Conservation (phyloP, 2,113 vertebrate genomes). For the Apeltes quadracus region DNA sequence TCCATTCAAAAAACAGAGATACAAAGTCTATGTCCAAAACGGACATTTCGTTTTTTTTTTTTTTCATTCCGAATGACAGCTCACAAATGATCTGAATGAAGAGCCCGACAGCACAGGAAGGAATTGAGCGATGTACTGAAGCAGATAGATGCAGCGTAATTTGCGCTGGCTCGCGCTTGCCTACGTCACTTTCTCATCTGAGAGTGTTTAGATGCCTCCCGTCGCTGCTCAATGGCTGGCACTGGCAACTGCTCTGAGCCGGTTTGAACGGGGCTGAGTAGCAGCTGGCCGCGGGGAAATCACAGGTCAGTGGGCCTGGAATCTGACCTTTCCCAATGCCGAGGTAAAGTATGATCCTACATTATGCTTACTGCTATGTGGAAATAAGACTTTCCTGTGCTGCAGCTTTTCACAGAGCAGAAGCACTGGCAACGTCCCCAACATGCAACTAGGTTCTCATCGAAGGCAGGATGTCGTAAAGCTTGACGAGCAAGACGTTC, state of each 20-base stretch:
- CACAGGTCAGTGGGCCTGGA: conserved; percentile 33
- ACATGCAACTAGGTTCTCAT: neutral
- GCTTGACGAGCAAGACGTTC: neutral
- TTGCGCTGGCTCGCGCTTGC: conserved; percentile 17
- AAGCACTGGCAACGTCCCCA: neutral
- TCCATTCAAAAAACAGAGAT: conserved; percentile 21
- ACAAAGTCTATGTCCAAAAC: conserved; percentile 7
- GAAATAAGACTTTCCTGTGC: neutral
- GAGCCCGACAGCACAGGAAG: conserved; percentile 11
- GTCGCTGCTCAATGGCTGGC: conserved; percentile 26
- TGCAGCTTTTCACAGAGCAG: conserved; percentile 4
- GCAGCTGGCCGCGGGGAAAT: conserved; percentile 33
- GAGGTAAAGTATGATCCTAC: conserved; percentile 15
- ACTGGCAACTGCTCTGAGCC: conserved; percentile 11
- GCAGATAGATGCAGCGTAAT: conserved; percentile 28
- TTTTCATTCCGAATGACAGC: conserved; percentile 26
- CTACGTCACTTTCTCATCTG: conserved; percentile 48
- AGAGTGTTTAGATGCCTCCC: conserved; percentile 37
- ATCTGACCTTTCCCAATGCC: conserved; percentile 25
- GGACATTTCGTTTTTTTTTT: conserved; percentile 12
- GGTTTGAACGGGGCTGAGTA: conserved; percentile 23
- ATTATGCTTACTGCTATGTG: conserved; percentile 38
- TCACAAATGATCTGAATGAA: conserved; percentile 6
- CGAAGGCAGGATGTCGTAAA: neutral
- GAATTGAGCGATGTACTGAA: conserved; percentile 1